Base-by-base conservation (phyloP, 2,113 vertebrate species). In the Hemichromis elongatus region DNA sequence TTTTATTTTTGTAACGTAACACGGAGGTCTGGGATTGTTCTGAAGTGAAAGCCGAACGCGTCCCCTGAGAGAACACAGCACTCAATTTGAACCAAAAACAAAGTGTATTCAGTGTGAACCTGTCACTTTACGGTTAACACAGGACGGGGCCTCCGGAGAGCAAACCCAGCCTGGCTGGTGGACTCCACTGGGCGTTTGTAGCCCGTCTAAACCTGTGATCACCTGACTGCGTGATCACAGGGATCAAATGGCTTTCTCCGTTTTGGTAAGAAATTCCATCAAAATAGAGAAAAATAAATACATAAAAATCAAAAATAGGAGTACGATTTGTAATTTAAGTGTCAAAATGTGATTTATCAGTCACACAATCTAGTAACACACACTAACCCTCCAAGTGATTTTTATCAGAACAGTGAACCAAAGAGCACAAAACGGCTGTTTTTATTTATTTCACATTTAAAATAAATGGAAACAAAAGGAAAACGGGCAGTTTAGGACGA, bases 401-500 rank as follows among this genome's bases (percentile, higher is more conserved):
- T 26, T 13, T 16, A 26, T 28, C 55, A 16, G 66, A 78, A 84
- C 13, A 68, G 33, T n/a, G 33, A 42, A 24, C 54, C n/a, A 77
- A 73, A 52, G 80, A 73, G 53, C 19, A 56, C 82, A 81, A 88
- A 92, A 61, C 55, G 19, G 24, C 19, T 19, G 24, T n/a, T 30
- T 30, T 50, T 13, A 33, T 19, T 37, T 5, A 56, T 61, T 89
- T 88, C 10, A 77, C 45, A 78, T 9, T 77, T 18, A 59, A 50
- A 88, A 81, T 82, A 78, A 85, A 90, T 61, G 80, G 83, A 90
- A 86, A 90, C 88, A 92, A 92, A 90, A 83, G 77, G 59, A 79
- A 77, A 81, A 70, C 45, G 86, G 77, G 79, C 53, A 37, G 52
- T 63, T 56, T 24, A 42, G 30, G 61, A 66, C 35, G 40, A 33